Evolutionary conservation across 2,113 vertebrate species (phyloP).

Genomic region (Amblyopsis rosae): DNA sequence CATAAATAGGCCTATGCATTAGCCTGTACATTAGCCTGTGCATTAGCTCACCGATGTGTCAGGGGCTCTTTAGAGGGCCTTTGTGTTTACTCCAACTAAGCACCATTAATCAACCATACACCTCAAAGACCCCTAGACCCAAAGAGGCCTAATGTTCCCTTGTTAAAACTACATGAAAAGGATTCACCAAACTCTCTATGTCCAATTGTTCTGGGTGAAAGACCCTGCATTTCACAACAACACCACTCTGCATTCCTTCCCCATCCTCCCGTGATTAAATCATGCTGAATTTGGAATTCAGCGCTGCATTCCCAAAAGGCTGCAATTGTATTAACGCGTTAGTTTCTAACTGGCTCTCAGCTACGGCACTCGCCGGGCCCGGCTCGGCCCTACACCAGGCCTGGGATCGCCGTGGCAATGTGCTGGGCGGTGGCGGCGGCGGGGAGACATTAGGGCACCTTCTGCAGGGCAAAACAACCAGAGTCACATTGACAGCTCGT

Average conservation of each 20-base stretch:
- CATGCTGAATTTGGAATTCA: conserved; percentile 45
- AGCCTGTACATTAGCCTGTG: conserved; percentile 59
- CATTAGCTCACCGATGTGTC: conserved; percentile 61
- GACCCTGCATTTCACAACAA: conserved; percentile 14
- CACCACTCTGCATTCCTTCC: not conserved
- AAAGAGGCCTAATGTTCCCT: conserved; percentile 13
- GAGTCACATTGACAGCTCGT: conserved; percentile 65
- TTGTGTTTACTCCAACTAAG: conserved; percentile 56
- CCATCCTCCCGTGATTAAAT: conserved; percentile 28
- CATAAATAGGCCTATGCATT: conserved; percentile 66
- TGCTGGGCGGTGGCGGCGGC: conserved; percentile 22
- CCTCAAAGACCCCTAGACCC: conserved; percentile 14
- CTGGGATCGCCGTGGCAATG: conserved; percentile 37
- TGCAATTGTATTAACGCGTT: conserved; percentile 38
- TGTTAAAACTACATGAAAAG: conserved; percentile 20
- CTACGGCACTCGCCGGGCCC: conserved; percentile 16
- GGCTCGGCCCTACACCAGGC: conserved; percentile 39
- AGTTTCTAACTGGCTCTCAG: conserved; percentile 37
- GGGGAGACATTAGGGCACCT: conserved; percentile 55
- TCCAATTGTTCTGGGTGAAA: not conserved
- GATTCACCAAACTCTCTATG: conserved; percentile 18
- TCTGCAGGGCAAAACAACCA: conserved; percentile 56
- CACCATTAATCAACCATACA: conserved; percentile 49
- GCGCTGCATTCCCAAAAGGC: conserved; percentile 19
- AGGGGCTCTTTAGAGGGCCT: conserved; percentile 38